Evolutionary conservation across 2,888 invertebrate species (phyloP).

Genomic region (Eulithis testata): DNA sequence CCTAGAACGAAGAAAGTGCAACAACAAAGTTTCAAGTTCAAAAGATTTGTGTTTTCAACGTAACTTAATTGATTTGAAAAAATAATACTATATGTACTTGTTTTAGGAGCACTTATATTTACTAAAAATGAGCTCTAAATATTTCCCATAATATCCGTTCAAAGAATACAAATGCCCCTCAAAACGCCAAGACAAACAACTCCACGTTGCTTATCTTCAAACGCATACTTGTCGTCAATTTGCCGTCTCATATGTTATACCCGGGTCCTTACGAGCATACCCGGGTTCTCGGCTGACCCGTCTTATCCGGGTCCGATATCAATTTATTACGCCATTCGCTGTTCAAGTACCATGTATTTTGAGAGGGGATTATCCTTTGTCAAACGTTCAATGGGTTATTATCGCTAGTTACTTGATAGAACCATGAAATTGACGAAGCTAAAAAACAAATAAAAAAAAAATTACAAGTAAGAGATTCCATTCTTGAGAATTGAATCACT

Average conservation of each 20-base stretch:
- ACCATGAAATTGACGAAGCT: too few relatives aligned
- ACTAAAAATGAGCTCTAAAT: too few relatives aligned
- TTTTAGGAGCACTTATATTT: too few relatives aligned
- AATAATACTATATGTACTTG: too few relatives aligned
- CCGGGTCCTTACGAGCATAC: constrained; percentile 4
- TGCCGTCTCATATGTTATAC: constrained; percentile 4
- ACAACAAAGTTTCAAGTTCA: too few relatives aligned
- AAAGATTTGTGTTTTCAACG: too few relatives aligned
- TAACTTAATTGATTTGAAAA: too few relatives aligned
- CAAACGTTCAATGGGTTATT: background rate
- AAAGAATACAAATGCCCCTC: constrained; percentile 13
- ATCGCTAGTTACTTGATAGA: background rate
- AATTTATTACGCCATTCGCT: constrained; percentile 5
- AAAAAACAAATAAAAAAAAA: too few relatives aligned
- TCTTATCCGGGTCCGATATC: constrained; percentile 20
- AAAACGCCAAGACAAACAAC: constrained; percentile 15
- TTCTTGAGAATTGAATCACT: too few relatives aligned
- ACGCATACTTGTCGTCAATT: constrained; percentile 9
- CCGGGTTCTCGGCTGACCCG: constrained; percentile 9
- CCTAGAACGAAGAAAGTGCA: too few relatives aligned
- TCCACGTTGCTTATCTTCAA: constrained; percentile 11
- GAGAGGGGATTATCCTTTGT: background rate
- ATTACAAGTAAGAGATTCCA: too few relatives aligned
- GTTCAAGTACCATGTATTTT: constrained; percentile 1
- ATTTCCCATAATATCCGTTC: background rate